Conservation (phyloP, 2,797 vertebrate species). For the Coendou prehensilis region DNA sequence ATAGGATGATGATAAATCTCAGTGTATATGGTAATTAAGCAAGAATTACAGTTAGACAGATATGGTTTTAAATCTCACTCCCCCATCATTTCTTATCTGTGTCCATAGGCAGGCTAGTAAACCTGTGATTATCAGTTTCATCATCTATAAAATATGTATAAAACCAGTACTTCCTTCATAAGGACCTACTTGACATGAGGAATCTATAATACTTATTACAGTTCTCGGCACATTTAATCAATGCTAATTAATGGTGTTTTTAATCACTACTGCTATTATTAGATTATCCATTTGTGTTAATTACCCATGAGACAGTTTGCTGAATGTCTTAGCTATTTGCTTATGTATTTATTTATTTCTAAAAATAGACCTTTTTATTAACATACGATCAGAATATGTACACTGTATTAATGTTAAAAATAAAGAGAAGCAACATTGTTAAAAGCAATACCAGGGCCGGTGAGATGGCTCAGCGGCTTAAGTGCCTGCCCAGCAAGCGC, state of each 20-base stretch:
- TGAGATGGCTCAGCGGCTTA: no score
- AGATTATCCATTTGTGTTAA: slow-evolving; percentile 58
- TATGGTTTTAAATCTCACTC: neutral
- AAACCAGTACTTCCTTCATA: slow-evolving; percentile 29
- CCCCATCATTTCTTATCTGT: neutral
- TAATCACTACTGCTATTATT: slow-evolving; percentile 43
- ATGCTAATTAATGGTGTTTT: slow-evolving; percentile 55
- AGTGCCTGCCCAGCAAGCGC: no score
- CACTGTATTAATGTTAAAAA: slow-evolving; percentile 55
- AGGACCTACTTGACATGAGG: neutral
- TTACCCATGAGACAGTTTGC: slow-evolving; percentile 23
- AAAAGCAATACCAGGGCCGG: neutral
- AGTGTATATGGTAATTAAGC: neutral
- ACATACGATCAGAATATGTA: neutral
- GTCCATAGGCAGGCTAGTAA: neutral
- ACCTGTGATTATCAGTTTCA: slow-evolving; percentile 37
- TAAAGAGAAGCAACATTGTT: slow-evolving; percentile 36
- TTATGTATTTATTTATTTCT: neutral
- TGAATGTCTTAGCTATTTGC: slow-evolving; percentile 46
- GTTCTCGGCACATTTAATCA: slow-evolving; percentile 10
- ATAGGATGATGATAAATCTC: neutral
- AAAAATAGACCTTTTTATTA: slow-evolving; percentile 48
- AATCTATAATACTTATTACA: slow-evolving; percentile 18
- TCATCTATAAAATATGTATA: slow-evolving; percentile 46
- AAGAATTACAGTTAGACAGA: slow-evolving; percentile 13